These are phyloP conservation scores for Pampusana beccarii DNA, from an alignment of 2,113 vertebrate species.

Conservation along the genomic window DNA sequence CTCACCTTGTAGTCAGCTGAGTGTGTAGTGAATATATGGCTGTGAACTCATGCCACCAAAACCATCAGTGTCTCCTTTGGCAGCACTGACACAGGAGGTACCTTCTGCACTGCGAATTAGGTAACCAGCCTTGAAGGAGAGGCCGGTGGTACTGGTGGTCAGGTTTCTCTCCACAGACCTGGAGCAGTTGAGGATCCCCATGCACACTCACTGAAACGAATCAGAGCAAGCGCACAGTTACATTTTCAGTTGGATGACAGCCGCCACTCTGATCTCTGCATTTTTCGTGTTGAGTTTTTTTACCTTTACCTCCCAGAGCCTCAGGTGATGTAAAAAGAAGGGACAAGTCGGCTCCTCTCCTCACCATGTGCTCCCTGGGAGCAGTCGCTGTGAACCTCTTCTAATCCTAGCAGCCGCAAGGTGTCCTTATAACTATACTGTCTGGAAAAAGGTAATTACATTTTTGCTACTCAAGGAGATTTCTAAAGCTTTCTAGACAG, in stretches of 20 bases:
- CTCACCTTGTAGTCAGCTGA: slow-evolving; percentile 78
- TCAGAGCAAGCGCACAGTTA: accelerated
- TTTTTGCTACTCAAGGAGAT: background rate
- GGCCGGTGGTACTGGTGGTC: slow-evolving; percentile 69
- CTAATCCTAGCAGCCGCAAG: slow-evolving; percentile 66
- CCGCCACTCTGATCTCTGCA: background rate
- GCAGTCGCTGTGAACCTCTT: slow-evolving; percentile 35
- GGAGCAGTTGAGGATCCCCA: slow-evolving; percentile 80
- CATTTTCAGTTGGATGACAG: background rate
- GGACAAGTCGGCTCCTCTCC: slow-evolving; percentile 73
- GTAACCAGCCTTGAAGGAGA: slow-evolving; percentile 46
- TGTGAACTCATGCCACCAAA: slow-evolving; percentile 59
- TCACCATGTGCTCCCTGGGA: background rate
- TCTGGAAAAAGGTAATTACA: background rate
- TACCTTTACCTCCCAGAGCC: slow-evolving; percentile 79
- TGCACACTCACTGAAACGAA: slow-evolving; percentile 63
- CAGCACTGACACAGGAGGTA: slow-evolving; percentile 65
- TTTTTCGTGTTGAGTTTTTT: background rate
- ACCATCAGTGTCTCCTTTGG: slow-evolving; percentile 58
- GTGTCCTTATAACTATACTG: slow-evolving; percentile 41
- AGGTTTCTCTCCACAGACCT: slow-evolving; percentile 77
- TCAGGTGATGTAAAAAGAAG: slow-evolving; percentile 73
- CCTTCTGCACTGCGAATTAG: slow-evolving; percentile 63
- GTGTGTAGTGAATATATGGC: slow-evolving; percentile 54
- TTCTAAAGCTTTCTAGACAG: background rate